These are phyloP conservation scores for Brachystomella parvula DNA, from an alignment of 1,140 invertebrate species.

Conservation along the genomic window DNA sequence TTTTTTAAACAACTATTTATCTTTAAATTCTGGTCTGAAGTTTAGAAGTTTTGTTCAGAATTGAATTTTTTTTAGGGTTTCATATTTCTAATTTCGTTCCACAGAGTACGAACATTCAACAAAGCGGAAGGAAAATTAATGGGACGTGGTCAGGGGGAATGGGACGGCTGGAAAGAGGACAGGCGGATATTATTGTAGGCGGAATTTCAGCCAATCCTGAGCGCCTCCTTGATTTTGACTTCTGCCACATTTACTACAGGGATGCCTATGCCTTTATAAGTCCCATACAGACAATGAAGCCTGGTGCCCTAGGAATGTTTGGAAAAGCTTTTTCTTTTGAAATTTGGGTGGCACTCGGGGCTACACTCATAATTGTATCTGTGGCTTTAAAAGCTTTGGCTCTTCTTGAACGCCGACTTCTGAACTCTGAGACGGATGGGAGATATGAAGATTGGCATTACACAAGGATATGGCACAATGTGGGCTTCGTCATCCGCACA, in stretches of 20 bases:
- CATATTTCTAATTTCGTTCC: no score
- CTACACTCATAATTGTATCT: background rate
- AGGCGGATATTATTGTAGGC: constrained; percentile 1
- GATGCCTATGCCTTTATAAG: constrained; percentile 19
- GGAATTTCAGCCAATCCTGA: constrained; percentile 1
- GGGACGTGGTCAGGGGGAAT: constrained; percentile 9
- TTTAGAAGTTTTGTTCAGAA: no score
- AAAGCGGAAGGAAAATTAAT: background rate
- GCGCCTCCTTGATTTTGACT: constrained; percentile 10
- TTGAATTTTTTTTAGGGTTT: no score
- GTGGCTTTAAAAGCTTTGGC: background rate
- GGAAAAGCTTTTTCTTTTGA: background rate
- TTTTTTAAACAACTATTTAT: no score
- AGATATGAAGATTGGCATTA: background rate
- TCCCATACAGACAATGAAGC: background rate
- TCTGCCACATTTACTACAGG: constrained; percentile 3
- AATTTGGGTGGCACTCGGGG: constrained; percentile 1
- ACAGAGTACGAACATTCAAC: no score
- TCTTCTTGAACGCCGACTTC: background rate
- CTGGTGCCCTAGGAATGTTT: background rate
- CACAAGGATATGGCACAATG: background rate
- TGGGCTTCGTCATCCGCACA: background rate
- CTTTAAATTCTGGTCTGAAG: no score
- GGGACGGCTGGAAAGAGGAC: background rate
- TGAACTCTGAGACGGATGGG: background rate